Evolutionary conservation across 2,113 vertebrate species (phyloP).

Genomic region (Corythaixoides concolor): DNA sequence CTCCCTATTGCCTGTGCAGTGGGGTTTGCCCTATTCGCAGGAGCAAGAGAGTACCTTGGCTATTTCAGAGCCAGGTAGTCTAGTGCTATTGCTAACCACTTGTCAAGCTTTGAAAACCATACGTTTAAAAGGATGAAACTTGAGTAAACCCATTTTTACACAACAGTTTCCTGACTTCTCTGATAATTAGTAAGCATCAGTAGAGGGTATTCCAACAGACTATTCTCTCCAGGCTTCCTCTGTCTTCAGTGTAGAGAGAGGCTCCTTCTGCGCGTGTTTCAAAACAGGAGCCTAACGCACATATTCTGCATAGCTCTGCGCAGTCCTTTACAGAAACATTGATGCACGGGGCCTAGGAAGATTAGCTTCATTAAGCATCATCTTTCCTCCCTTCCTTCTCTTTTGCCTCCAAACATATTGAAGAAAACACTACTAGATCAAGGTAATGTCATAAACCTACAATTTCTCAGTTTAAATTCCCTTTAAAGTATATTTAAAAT

Average conservation of each 20-base stretch:
- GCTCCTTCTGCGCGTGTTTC: neutral
- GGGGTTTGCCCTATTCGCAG: neutral
- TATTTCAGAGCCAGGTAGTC: neutral
- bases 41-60: neutral
- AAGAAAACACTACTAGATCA: neutral
- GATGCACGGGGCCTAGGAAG: neutral
- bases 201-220: neutral
- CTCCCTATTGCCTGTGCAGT: neutral
- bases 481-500: neutral
- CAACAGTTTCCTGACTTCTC: neutral
- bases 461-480: neutral
- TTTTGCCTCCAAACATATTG: neutral
- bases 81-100: neutral
- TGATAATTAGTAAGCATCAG: neutral
- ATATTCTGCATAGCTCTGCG: neutral
- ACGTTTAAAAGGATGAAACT: neutral
- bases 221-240: neutral
- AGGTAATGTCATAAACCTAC: neutral
- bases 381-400: neutral
- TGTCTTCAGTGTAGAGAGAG: neutral
- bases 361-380: neutral
- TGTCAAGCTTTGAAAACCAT: neutral
- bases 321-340: neutral
- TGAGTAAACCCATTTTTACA: neutral
- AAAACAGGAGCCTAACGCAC: neutral